Evolutionary conservation across 2,113 vertebrate species (phyloP).

Genomic region (Anoplopoma fimbria): DNA sequence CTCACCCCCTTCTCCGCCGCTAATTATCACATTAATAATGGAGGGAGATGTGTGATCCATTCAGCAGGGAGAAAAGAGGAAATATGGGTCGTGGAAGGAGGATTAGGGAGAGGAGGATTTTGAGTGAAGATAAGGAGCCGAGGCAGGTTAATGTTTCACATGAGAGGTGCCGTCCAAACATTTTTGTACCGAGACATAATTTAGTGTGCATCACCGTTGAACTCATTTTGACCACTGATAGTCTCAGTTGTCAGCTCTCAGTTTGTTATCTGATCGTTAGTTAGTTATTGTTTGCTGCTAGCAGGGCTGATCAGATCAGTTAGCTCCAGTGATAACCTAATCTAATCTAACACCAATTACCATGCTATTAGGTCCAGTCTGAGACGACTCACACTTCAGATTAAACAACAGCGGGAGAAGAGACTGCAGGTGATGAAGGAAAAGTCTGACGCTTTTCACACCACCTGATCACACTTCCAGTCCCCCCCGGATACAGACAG

Average conservation of each 20-base stretch:
- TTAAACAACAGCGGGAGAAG: slow-evolving; percentile 15
- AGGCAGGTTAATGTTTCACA: slow-evolving; percentile 44
- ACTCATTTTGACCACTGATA: neutral
- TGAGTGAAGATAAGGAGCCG: slow-evolving; percentile 21
- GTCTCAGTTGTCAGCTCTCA: slow-evolving; percentile 29
- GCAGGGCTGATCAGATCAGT: slow-evolving; percentile 39
- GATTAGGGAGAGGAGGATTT: slow-evolving; percentile 36
- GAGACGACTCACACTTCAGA: slow-evolving; percentile 17
- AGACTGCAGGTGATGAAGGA: slow-evolving; percentile 26
- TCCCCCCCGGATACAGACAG: neutral
- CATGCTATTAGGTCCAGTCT: slow-evolving; percentile 30
- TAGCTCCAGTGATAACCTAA: slow-evolving; percentile 48
- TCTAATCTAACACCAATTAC: slow-evolving; percentile 60
- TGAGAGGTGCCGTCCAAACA: slow-evolving; percentile 27
- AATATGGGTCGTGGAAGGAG: slow-evolving; percentile 56
- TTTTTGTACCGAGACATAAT: slow-evolving; percentile 41
- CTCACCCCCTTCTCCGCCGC: slow-evolving; percentile 68
- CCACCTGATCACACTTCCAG: slow-evolving; percentile 35
- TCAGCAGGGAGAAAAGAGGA: slow-evolving; percentile 53
- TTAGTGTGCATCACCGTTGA: neutral
- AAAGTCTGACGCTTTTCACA: slow-evolving; percentile 38
- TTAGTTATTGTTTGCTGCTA: slow-evolving; percentile 34
- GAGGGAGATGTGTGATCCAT: slow-evolving; percentile 69
- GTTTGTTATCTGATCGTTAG: slow-evolving; percentile 17
- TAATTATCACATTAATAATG: slow-evolving; percentile 87